phyloP scores from a whole-genome alignment of 2,797 vertebrate species.

The Graptemys geographica region DNA sequence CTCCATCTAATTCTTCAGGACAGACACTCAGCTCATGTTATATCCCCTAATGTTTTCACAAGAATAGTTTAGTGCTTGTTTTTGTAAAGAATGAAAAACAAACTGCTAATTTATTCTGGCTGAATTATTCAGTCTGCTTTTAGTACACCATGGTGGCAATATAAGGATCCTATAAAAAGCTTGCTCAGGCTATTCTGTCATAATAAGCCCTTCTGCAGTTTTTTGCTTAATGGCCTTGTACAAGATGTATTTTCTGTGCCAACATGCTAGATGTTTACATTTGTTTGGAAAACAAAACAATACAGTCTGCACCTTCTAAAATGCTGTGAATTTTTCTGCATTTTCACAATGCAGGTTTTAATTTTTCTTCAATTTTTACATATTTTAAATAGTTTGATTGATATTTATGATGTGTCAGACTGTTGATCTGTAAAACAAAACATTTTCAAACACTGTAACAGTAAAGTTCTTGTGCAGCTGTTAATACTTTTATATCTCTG shows the following conservation, averaged over 20 bases:
- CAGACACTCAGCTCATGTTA: slow-evolving; percentile 43
- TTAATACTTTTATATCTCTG: slow-evolving; percentile 80
- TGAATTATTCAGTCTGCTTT: slow-evolving; percentile 47
- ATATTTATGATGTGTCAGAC: slow-evolving; percentile 76
- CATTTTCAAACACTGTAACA: slow-evolving; percentile 74
- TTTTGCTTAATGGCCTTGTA: background rate
- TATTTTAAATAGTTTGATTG: slow-evolving; percentile 61
- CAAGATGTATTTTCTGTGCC: slow-evolving; percentile 19
- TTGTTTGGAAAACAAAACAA: slow-evolving; percentile 27
- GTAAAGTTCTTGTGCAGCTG: slow-evolving; percentile 74
- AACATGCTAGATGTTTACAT: background rate
- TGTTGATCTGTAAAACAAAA: slow-evolving; percentile 79
- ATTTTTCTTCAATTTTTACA: slow-evolving; percentile 41
- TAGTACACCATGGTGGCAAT: slow-evolving; percentile 34
- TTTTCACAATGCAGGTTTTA: slow-evolving; percentile 50
- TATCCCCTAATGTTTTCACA: slow-evolving; percentile 70
- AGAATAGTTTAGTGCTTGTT: slow-evolving; percentile 44
- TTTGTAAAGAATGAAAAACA: slow-evolving; percentile 60
- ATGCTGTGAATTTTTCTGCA: slow-evolving; percentile 23
- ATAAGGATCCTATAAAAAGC: slow-evolving; percentile 41
- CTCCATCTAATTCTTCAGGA: slow-evolving; percentile 62
- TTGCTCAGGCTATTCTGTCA: slow-evolving; percentile 1
- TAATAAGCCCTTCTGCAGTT: slow-evolving; percentile 25
- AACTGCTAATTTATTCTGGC: slow-evolving; percentile 69
- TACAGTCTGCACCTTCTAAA: slow-evolving; percentile 6